These are phyloP conservation scores for Diploscapter pachys DNA, from an alignment of 1,140 invertebrate genomes.

Conservation along the genomic window DNA sequence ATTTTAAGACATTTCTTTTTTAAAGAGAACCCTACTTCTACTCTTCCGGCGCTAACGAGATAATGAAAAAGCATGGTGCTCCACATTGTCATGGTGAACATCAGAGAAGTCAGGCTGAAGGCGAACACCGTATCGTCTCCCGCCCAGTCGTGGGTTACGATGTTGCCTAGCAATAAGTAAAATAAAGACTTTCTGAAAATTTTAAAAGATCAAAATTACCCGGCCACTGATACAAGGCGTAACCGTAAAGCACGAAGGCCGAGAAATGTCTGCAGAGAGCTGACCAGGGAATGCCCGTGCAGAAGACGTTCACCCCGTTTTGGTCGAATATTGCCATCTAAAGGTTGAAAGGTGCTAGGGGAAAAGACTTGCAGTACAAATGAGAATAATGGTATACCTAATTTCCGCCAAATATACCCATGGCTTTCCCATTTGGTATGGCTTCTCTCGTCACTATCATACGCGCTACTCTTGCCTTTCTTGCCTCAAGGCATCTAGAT, in stretches of 20 bases:
- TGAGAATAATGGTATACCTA: not conserved
- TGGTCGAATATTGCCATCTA: not conserved
- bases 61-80: conserved; percentile 10
- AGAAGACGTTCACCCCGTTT: conserved; percentile 4
- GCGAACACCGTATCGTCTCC: conserved; percentile 13
- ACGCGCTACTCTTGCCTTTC: too few relatives aligned
- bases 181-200: not conserved
- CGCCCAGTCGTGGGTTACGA: conserved; percentile 10
- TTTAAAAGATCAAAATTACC: not conserved
- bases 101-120: conserved; percentile 6
- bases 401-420: not conserved
- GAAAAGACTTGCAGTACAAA: too few relatives aligned
- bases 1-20: not conserved
- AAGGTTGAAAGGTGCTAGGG: not conserved
- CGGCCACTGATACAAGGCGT: conserved; percentile 12
- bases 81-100: conserved; percentile 17
- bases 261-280: not conserved
- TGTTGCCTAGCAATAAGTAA: not conserved
- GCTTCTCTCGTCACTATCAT: too few relatives aligned
- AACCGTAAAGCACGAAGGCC: conserved; percentile 6
- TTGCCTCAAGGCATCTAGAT: not conserved
- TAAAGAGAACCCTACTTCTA: conserved; percentile 4
- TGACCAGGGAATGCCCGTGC: conserved; percentile 1
- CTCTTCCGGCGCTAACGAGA: conserved; percentile 3
- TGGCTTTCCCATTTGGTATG: not conserved